A percentile compares a stretch with the other conserved stretches of the same genome.
Conservation (phyloP, 2,113 vertebrate species). For the Crocuta crocuta region DNA sequence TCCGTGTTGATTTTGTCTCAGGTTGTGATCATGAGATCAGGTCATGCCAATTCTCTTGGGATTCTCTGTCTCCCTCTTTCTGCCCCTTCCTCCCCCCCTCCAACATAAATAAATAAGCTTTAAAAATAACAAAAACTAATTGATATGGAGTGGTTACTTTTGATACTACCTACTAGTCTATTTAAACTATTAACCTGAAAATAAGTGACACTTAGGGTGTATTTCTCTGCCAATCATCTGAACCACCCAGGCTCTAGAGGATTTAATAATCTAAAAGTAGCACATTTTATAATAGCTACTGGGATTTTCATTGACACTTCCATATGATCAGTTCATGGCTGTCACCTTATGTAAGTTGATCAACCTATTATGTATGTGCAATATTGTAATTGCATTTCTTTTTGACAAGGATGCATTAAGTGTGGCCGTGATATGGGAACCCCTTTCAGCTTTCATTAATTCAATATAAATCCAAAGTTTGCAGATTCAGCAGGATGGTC, state of each 20-base stretch:
- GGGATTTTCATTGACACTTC: constrained; percentile 11
- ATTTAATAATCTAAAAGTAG: constrained; percentile 44
- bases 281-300: constrained; percentile 33
- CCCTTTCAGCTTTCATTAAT: constrained; percentile 75
- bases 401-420: constrained; percentile 40
- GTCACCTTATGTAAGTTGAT: constrained; percentile 65
- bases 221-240: neutral
- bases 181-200: constrained; percentile 36
- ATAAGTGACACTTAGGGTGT: constrained; percentile 3
- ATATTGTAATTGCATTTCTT: constrained; percentile 18
- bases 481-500: constrained; percentile 61
- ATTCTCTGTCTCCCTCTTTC: no score
- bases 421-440: constrained; percentile 49
- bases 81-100: no score
- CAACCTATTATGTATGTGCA: constrained; percentile 11
- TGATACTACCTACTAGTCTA: neutral
- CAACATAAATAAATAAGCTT: no score
- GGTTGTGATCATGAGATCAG: no score
- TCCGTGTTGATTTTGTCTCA: no score
- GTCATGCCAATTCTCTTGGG: no score
- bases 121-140: neutral
- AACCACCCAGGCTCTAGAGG: neutral
- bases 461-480: constrained; percentile 71
- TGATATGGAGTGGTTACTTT: neutral
- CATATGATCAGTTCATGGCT: constrained; percentile 63